Base-by-base conservation (phyloP, 2,888 invertebrate genomes). In the Oligia strigilis region DNA sequence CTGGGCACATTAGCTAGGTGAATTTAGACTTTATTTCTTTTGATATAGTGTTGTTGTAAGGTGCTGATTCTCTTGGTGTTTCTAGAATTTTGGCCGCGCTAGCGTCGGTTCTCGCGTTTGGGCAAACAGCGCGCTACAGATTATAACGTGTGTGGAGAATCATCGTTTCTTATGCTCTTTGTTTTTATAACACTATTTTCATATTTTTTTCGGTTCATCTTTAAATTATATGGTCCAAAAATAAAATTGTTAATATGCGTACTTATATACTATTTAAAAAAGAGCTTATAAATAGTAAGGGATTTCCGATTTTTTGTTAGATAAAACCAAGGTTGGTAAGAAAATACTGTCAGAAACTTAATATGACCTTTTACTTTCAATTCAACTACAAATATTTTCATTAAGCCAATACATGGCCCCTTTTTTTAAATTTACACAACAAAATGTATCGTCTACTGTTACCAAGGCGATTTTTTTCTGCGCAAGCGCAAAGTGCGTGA, bases 81-180 rank as follows among this genome's bases (percentile, higher is more conserved):
- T 77, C 67, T 62, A 70, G 73, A 86, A 83, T 87, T 87, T 87
- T 84, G 79, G 82, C 89, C 84, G 89, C 87, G 85, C 91, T 91
- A 89, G 90, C 64, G 85, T 91, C 92, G 90, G 92, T 90, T 91
- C 88, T 93, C 88, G 90, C 88, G 90, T 94, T 94, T 94, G 92
- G 94, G 90, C 95, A 96, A 95, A 96, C 94, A 96, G 92, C 92
- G 92, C 91, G 94, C 90, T 94, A 94, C 91, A 93, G 93, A 94
- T 94, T 93, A 92, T 89, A 92, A 87, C 85, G 91, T 90, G 95
- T 94, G 95, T 95, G 92, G 91, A 93, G 92, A 95, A 96, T 95
- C 89, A 90, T 84, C 87, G 86, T 92, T 92, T 92, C 84, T 88
- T 91, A 92, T 91, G 93, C 91, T 92, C 89, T 91, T 94, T 93